These are phyloP conservation scores for Cosmia pyralina DNA, from an alignment of 2,888 invertebrate genomes.

Conservation along the genomic window DNA sequence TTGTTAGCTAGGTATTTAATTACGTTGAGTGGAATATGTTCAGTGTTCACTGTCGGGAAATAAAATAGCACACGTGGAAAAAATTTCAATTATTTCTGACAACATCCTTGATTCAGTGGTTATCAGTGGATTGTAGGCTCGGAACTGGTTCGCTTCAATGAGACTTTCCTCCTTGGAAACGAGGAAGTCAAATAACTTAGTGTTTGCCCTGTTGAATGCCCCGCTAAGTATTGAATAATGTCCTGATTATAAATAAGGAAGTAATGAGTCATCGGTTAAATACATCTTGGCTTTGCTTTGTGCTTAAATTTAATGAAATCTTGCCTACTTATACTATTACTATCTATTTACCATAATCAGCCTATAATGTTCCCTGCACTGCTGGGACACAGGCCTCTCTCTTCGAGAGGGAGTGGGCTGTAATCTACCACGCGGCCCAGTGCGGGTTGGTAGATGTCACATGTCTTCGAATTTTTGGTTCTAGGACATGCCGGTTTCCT, in stretches of 20 bases:
- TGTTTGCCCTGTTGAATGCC: slow-evolving; percentile 33
- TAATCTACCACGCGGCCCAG: too few species aligned
- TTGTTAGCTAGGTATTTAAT: slow-evolving; percentile 83
- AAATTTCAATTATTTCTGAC: slow-evolving; percentile 50
- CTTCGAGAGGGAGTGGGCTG: too few species aligned
- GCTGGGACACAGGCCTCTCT: too few species aligned
- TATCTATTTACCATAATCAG: too few species aligned
- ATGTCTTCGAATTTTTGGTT: too few species aligned
- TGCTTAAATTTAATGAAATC: slow-evolving; percentile 24
- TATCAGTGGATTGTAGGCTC: slow-evolving; percentile 44
- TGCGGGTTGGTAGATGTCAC: too few species aligned
- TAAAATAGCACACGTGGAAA: slow-evolving; percentile 67
- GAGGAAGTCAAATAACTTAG: slow-evolving; percentile 51
- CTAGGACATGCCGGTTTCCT: too few species aligned
- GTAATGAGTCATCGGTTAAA: slow-evolving; percentile 42
- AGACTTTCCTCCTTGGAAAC: slow-evolving; percentile 54
- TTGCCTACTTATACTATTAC: neutral
- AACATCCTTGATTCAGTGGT: slow-evolving; percentile 47
- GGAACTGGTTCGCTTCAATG: slow-evolving; percentile 42
- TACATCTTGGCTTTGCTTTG: slow-evolving; percentile 38
- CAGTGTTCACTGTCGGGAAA: slow-evolving; percentile 71
- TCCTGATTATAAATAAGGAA: slow-evolving; percentile 50
- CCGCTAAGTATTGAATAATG: slow-evolving; percentile 46
- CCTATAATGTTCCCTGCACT: too few species aligned
- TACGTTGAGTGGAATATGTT: slow-evolving; percentile 75